Evolutionary conservation across 2,113 vertebrate species (phyloP).

Genomic region (Ptyas mucosa): DNA sequence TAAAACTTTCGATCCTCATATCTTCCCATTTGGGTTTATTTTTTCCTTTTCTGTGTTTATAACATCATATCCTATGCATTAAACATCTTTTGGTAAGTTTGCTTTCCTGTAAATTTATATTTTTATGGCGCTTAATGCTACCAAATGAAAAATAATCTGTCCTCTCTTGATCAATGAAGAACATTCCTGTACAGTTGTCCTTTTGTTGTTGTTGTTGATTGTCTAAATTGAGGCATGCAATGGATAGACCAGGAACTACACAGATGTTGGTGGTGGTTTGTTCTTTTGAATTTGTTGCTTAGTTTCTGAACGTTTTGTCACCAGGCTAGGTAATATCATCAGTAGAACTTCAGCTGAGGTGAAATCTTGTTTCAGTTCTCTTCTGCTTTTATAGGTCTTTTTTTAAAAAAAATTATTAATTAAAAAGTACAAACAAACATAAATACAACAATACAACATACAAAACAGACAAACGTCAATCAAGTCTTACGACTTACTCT

Average conservation of each 20-base stretch:
- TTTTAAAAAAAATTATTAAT: too few relatives aligned
- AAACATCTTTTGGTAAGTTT: neutral
- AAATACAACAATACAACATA: too few relatives aligned
- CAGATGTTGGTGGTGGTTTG: neutral
- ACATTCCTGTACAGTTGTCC: neutral
- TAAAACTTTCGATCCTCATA: constrained; percentile 52
- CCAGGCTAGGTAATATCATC: neutral
- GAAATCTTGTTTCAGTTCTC: neutral
- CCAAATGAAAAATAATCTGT: neutral
- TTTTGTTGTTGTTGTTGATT: neutral
- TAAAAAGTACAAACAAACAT: too few relatives aligned
- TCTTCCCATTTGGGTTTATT: constrained; percentile 55
- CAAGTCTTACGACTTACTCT: too few relatives aligned
- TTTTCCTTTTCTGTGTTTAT: constrained; percentile 56
- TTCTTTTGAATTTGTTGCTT: neutral
- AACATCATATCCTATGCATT: neutral
- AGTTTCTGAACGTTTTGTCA: neutral
- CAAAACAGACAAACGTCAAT: too few relatives aligned
- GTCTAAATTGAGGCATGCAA: neutral
- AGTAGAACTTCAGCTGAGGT: neutral
- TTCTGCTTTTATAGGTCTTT: neutral
- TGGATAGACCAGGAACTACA: neutral
- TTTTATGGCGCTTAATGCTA: neutral
- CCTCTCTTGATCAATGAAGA: neutral
- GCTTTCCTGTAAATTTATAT: neutral